These are phyloP conservation scores for Vicugna pacos DNA, from an alignment of 2,113 vertebrate species.

Conservation along the genomic window DNA sequence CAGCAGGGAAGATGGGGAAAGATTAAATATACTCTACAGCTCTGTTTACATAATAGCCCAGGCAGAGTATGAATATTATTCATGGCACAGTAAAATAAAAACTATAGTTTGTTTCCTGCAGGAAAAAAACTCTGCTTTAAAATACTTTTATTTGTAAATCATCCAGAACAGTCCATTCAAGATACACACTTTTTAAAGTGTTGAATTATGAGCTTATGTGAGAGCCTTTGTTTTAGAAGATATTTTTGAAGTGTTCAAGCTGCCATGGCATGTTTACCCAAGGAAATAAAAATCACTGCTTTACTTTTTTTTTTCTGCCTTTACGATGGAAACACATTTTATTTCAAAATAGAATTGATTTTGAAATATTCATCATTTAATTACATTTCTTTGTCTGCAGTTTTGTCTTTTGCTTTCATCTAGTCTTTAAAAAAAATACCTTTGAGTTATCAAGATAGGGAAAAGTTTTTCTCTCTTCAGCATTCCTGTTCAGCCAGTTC, in stretches of 20 bases:
- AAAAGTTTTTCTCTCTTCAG: not conserved
- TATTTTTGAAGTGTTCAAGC: not conserved
- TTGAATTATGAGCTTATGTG: not conserved
- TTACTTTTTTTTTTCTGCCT: not conserved
- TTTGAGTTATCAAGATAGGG: not conserved
- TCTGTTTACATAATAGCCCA: not conserved
- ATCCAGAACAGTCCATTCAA: not conserved
- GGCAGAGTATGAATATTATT: not conserved
- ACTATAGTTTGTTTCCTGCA: not conserved
- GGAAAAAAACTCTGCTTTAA: not conserved
- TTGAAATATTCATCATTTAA: not conserved
- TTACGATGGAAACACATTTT: not conserved
- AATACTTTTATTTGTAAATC: not conserved
- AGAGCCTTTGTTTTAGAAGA: not conserved
- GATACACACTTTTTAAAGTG: not conserved
- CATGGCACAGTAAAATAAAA: not conserved
- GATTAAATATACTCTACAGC: not conserved
- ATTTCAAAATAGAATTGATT: conserved; percentile 17
- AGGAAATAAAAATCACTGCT: not conserved
- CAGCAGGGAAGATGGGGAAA: not conserved
- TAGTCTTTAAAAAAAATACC: not conserved
- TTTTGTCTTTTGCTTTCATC: conserved; percentile 13
- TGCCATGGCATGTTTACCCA: not conserved
- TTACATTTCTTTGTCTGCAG: not conserved
- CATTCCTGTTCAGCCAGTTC: not conserved